Evolutionary conservation across 1,140 invertebrate species (phyloP).

Genomic region (Bombus picipes): DNA sequence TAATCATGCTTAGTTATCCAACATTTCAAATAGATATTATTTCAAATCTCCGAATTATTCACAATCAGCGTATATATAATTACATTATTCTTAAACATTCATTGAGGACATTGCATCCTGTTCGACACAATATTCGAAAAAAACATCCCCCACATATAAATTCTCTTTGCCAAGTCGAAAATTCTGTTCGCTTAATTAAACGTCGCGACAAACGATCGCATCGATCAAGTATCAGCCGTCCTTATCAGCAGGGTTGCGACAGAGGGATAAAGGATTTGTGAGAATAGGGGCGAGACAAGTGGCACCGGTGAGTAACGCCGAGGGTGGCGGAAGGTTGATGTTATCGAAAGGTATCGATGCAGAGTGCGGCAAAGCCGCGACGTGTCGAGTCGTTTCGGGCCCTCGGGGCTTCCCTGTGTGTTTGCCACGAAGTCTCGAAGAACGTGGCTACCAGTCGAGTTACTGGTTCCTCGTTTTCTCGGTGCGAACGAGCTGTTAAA

Average conservation of each 20-base stretch:
- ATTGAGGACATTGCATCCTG: too few relatives aligned
- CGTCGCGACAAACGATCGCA: background rate
- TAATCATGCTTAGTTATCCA: too few relatives aligned
- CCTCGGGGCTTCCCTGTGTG: slow-evolving; percentile 53
- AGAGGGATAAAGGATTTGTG: slow-evolving; percentile 44
- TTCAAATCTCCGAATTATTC: too few relatives aligned
- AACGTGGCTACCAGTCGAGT: background rate
- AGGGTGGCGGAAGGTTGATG: slow-evolving; percentile 53
- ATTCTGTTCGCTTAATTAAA: slow-evolving; percentile 24
- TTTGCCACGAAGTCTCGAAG: background rate
- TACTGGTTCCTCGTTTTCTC: background rate
- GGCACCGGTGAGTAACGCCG: slow-evolving; percentile 37
- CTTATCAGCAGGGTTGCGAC: slow-evolving; percentile 41
- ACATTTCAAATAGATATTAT: too few relatives aligned
- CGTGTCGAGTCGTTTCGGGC: slow-evolving; percentile 54
- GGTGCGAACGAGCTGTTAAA: slow-evolving; percentile 32
- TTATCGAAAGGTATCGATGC: slow-evolving; percentile 67
- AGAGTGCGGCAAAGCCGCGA: slow-evolving; percentile 40
- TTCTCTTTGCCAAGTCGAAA: background rate
- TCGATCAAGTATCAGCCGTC: slow-evolving; percentile 28
- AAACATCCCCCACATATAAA: background rate
- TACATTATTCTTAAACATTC: too few relatives aligned
- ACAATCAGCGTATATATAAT: too few relatives aligned
- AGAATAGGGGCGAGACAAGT: slow-evolving; percentile 49
- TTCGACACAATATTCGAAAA: background rate